Conservation (phyloP, 1,140 invertebrate genomes). For the Aphaenogaster rudis region DNA sequence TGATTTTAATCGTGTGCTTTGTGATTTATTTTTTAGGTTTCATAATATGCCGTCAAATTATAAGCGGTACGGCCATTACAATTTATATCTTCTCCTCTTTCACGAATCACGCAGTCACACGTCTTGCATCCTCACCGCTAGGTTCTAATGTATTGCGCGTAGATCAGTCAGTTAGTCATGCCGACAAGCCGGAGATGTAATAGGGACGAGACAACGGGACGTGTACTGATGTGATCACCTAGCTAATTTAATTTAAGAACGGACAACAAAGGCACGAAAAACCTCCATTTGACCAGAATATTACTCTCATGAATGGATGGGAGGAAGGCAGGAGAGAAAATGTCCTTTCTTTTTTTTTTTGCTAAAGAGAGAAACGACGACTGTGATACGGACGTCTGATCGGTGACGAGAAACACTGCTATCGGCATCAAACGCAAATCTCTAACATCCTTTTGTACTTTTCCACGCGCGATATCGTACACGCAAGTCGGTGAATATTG, state of each 20-base stretch:
- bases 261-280: background rate
- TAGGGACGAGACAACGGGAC: conserved; percentile 31
- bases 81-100: conserved; percentile 78
- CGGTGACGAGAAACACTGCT: background rate
- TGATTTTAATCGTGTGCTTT: conserved; percentile 82
- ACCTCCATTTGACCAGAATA: background rate
- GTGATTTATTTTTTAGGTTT: conserved; percentile 86
- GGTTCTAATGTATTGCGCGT: conserved; percentile 58
- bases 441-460: background rate
- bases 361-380: background rate
- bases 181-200: background rate
- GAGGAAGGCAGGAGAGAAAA: background rate
- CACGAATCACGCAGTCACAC: conserved; percentile 77
- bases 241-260: conserved; percentile 27
- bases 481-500: conserved; percentile 19
- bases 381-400: background rate
- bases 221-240: conserved; percentile 31
- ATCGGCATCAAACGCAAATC: background rate
- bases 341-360: background rate
- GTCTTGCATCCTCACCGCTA: conserved; percentile 75
- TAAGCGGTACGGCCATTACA: conserved; percentile 86
- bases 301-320: background rate
- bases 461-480: background rate
- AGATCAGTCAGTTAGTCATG: conserved; percentile 49
- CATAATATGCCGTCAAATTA: conserved; percentile 87